phyloP scores from a whole-genome alignment of 2,888 invertebrate species.

The Agrotis clavis region DNA sequence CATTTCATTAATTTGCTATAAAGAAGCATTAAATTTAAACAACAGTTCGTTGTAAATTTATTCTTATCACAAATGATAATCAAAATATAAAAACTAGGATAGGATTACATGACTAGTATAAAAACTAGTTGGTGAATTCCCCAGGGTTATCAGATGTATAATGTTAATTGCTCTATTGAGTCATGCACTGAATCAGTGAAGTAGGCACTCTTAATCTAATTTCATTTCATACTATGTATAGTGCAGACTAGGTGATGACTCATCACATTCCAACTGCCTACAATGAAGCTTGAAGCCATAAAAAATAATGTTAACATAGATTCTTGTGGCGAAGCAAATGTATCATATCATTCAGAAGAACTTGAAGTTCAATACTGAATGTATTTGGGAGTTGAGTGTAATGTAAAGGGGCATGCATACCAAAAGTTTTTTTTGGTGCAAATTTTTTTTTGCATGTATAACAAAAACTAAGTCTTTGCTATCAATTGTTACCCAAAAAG shows the following conservation, averaged over 20 bases:
- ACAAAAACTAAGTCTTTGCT: neutral
- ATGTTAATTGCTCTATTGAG: constrained; percentile 41
- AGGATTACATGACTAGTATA: neutral
- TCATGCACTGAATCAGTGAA: constrained; percentile 56
- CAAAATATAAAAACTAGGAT: neutral
- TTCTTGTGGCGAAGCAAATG: constrained; percentile 32
- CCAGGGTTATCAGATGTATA: constrained; percentile 16
- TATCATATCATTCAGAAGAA: constrained; percentile 11
- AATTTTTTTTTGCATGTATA: neutral
- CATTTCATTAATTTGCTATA: no score
- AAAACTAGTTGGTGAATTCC: constrained; percentile 29
- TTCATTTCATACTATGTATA: constrained; percentile 64
- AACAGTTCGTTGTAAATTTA: neutral
- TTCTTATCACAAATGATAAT: constrained; percentile 1
- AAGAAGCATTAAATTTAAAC: no score
- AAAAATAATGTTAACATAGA: constrained; percentile 48
- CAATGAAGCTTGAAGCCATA: constrained; percentile 58
- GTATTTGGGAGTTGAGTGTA: neutral
- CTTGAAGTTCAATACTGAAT: constrained; percentile 14
- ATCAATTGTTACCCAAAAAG: neutral
- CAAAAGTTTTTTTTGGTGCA: neutral
- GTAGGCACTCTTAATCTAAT: constrained; percentile 66
- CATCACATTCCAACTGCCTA: constrained; percentile 63
- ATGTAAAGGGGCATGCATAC: neutral
- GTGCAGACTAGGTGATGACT: constrained; percentile 57